These are phyloP conservation scores for Darevskia nairensis DNA, from an alignment of 2,797 vertebrate species.

Conservation along the genomic window DNA sequence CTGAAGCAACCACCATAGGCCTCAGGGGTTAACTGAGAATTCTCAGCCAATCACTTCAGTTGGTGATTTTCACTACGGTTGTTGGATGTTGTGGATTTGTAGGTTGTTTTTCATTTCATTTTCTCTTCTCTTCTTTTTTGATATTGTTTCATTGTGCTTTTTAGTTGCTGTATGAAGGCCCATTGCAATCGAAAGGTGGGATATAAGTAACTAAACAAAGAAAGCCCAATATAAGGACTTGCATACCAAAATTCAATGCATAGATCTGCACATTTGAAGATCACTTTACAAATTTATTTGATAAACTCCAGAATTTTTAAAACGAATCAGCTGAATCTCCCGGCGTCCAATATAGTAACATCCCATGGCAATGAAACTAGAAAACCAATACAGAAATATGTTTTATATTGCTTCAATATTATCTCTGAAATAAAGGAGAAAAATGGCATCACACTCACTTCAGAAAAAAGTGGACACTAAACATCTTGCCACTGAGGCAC, in stretches of 20 bases:
- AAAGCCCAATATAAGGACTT: not conserved
- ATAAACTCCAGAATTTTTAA: not conserved
- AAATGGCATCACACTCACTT: not conserved
- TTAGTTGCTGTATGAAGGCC: not conserved
- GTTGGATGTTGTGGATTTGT: not conserved
- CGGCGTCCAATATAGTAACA: not conserved
- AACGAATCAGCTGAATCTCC: not conserved
- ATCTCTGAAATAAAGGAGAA: not conserved
- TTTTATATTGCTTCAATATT: no score
- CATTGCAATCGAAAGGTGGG: not conserved
- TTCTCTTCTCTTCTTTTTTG: not conserved
- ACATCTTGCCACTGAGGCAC: not conserved
- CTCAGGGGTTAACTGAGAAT: no score
- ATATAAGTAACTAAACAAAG: not conserved
- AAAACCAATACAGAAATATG: not conserved
- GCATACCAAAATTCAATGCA: not conserved
- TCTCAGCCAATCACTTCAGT: no score
- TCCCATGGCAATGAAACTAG: not conserved
- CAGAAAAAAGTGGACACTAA: not conserved
- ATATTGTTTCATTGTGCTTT: not conserved
- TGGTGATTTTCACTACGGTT: not conserved
- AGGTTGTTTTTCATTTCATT: not conserved
- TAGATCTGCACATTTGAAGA: not conserved
- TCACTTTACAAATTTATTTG: not conserved
- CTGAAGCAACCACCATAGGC: no score